phyloP scores from a whole-genome alignment of 2,797 vertebrate genomes.

The Jordanella pulchra region DNA sequence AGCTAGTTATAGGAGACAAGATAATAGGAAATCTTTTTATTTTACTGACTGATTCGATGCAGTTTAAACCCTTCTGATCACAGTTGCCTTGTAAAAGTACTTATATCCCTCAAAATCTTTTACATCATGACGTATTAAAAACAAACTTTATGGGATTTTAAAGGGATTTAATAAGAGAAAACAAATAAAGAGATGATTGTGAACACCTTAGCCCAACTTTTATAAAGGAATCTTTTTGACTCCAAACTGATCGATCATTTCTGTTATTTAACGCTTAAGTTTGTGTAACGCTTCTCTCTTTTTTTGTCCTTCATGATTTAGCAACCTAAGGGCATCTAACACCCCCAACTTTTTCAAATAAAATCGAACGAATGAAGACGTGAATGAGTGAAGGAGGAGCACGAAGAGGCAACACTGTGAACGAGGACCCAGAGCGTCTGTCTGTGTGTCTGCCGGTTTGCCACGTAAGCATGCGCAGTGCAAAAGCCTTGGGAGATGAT shows the following conservation, averaged over 20 bases:
- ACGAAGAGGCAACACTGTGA: conserved; percentile 19
- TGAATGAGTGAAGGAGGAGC: conserved; percentile 51
- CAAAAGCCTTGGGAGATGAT: conserved; percentile 23
- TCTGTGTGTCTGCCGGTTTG: conserved; percentile 58
- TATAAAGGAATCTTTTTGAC: not conserved
- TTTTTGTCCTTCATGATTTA: conserved; percentile 26
- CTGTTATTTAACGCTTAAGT: not conserved
- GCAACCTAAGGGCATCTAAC: conserved; percentile 62
- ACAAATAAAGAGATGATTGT: no score
- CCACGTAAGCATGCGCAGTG: conserved; percentile 42
- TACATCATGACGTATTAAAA: not conserved
- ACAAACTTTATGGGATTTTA: not conserved
- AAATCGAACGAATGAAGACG: conserved; percentile 63
- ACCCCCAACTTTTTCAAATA: conserved; percentile 60
- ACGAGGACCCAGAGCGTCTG: not conserved
- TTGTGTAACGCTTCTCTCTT: not conserved
- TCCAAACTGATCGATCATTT: not conserved
- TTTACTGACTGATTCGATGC: not conserved
- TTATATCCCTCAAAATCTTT: not conserved
- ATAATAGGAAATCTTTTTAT: not conserved
- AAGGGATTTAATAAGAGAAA: not conserved
- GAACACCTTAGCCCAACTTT: no score
- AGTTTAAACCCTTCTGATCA: not conserved
- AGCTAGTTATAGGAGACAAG: not conserved
- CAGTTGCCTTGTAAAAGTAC: not conserved